Conservation (phyloP, 2,797 vertebrate species). For the Echiichthys vipera region DNA sequence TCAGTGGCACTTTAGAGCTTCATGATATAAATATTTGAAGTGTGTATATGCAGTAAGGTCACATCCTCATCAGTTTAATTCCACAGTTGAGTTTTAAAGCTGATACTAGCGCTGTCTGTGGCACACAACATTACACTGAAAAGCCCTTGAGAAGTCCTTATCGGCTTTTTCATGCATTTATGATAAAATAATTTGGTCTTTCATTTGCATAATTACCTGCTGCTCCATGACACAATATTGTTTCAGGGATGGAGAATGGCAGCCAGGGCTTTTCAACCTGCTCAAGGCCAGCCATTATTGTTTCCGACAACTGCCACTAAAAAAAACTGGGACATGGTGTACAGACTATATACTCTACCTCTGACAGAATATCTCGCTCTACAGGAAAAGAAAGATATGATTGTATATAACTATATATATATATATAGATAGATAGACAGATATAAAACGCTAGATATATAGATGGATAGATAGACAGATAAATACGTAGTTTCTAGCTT, state of each 20-base stretch:
- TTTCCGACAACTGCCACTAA: constrained; percentile 40
- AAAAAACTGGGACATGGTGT: constrained; percentile 51
- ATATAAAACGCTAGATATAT: neutral
- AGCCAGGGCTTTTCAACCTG: constrained; percentile 39
- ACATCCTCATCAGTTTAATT: constrained; percentile 15
- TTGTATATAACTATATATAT: neutral
- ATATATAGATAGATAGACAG: neutral
- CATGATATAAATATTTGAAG: neutral
- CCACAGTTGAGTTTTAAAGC: constrained; percentile 3
- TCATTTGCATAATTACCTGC: constrained; percentile 64
- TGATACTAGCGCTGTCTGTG: constrained; percentile 5
- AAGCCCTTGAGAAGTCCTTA: constrained; percentile 37
- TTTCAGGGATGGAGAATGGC: constrained; percentile 17
- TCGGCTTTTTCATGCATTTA: constrained; percentile 28
- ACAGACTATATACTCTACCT: constrained; percentile 20
- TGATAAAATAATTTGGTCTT: constrained; percentile 34
- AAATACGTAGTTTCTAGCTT: neutral
- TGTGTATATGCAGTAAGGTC: constrained; percentile 14
- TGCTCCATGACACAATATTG: constrained; percentile 28
- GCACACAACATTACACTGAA: constrained; percentile 9
- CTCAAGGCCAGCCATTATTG: constrained; percentile 39
- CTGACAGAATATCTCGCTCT: constrained; percentile 10
- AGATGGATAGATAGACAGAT: neutral
- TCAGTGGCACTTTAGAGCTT: neutral
- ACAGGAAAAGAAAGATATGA: neutral